Base-by-base conservation (phyloP, 2,797 vertebrate species). In the Falco biarmicus region DNA sequence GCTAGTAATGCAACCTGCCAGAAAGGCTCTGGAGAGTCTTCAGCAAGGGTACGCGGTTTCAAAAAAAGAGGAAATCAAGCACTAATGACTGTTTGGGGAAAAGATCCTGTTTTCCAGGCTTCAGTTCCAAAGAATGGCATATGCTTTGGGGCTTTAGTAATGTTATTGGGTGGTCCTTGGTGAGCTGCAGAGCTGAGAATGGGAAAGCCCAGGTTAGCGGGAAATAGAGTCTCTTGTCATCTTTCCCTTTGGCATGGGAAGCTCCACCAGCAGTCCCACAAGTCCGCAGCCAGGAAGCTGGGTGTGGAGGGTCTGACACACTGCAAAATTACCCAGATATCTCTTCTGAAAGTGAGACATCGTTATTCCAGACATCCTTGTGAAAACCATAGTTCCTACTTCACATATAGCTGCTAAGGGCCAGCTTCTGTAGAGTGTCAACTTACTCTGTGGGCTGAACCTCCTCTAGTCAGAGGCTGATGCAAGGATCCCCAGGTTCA, bases 261-360 rank as follows among this genome's bases (percentile, higher is more conserved):
- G 11, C 25, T 63, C 59, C 54, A 16, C 4, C 7, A 10, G 45
- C 63, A 81, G 41, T 32, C n/a, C 41, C 71, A 19, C 51, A 50
- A 24, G 1, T 11, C 6, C 0, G 11, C 0, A 4, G 10, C 29
- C 56, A 45, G 45, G 68, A 7, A 63, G 59, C 20, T 70, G 57
- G 13, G 2, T 16, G 10, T 7, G 29, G 48, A 56, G n/a, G 31
- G 34, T 63, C 37, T 41, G 29, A 29, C 51, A n/a, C 16, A 12
- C 71, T 54, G 57, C 9, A 11, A 34, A 71, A 53, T 51, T 4
- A 41, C 16, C 12, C 29, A 29, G 34, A 39, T 34, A 6, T 16
- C 69, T 34, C 29, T 69, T 79, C 71, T 91, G 68, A 79, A 77
- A 21, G 13, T 2, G 73, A 37, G 51, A 10, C 29, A 24, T 47